A percentile compares a stretch with the other conserved stretches of the same genome.
These are phyloP conservation scores for Anthrax anthrax DNA, from an alignment of 2,888 invertebrate species.

Conservation along the genomic window DNA sequence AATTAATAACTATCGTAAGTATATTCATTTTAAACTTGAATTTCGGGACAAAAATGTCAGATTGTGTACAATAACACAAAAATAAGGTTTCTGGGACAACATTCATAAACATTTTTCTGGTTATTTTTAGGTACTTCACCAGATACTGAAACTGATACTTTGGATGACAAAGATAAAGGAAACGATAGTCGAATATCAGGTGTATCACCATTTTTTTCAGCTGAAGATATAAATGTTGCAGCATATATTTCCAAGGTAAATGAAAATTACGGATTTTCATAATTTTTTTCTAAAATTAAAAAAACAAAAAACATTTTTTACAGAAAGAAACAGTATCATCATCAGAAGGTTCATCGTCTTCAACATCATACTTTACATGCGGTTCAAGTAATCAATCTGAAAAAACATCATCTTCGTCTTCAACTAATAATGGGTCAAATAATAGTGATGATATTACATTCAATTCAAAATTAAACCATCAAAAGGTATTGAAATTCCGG, in stretches of 20 bases:
- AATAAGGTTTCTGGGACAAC: too few relatives aligned
- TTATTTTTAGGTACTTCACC: constrained; percentile 25
- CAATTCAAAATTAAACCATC: too few relatives aligned
- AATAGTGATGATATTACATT: too few relatives aligned
- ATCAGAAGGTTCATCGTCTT: constrained; percentile 23
- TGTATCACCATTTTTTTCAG: constrained; percentile 58
- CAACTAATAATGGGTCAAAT: too few relatives aligned
- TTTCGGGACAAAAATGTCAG: neutral
- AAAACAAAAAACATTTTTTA: too few relatives aligned
- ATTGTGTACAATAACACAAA: too few relatives aligned
- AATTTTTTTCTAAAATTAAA: neutral
- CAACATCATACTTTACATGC: constrained; percentile 31
- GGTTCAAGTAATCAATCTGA: constrained; percentile 21
- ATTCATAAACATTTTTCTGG: neutral
- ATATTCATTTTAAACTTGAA: neutral
- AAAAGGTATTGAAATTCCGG: too few relatives aligned
- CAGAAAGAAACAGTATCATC: neutral
- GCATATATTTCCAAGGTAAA: neutral
- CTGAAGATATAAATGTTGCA: constrained; percentile 41
- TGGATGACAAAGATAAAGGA: constrained; percentile 24
- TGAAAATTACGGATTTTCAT: neutral
- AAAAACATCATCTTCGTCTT: too few relatives aligned
- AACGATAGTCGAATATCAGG: constrained; percentile 49
- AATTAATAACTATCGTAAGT: constrained; percentile 29
- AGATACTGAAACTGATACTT: constrained; percentile 31